phyloP scores from a whole-genome alignment of 2,888 invertebrate genomes.

The Eustalomyia histrio region DNA sequence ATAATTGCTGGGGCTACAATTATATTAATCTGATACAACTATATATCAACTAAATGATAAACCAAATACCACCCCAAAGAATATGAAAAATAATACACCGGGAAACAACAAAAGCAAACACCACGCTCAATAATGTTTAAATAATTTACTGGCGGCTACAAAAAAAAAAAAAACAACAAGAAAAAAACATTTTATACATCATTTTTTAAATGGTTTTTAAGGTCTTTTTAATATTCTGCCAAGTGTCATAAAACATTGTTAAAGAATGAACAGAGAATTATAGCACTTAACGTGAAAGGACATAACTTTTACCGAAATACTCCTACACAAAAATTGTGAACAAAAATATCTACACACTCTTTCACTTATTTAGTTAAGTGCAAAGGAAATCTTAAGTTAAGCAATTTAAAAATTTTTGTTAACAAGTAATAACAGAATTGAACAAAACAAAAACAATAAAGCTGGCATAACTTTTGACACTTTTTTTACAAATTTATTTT shows the following conservation, averaged over 20 bases:
- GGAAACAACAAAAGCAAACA: neutral
- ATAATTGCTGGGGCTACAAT: neutral
- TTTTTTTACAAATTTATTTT: constrained; percentile 4
- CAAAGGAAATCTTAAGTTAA: constrained; percentile 11
- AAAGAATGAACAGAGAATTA: neutral
- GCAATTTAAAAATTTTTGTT: constrained; percentile 23
- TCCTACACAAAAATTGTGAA: neutral
- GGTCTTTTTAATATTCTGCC: constrained; percentile 1
- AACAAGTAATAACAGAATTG: constrained; percentile 9
- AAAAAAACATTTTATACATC: neutral
- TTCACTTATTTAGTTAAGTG: neutral
- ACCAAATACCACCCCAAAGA: neutral
- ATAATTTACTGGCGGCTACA: constrained; percentile 28
- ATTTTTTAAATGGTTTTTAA: constrained; percentile 7
- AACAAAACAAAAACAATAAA: constrained; percentile 11
- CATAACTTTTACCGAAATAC: constrained; percentile 14
- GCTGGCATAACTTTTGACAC: constrained; percentile 30
- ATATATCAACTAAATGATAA: neutral
- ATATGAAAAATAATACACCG: neutral
- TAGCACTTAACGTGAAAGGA: constrained; percentile 15
- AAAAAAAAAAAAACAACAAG: constrained; percentile 17
- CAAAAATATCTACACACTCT: neutral
- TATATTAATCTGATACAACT: neutral
- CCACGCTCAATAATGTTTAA: constrained; percentile 40
- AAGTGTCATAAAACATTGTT: constrained; percentile 16